phyloP scores from a whole-genome alignment of 2,888 invertebrate genomes.

The Eristalis pertinax region DNA sequence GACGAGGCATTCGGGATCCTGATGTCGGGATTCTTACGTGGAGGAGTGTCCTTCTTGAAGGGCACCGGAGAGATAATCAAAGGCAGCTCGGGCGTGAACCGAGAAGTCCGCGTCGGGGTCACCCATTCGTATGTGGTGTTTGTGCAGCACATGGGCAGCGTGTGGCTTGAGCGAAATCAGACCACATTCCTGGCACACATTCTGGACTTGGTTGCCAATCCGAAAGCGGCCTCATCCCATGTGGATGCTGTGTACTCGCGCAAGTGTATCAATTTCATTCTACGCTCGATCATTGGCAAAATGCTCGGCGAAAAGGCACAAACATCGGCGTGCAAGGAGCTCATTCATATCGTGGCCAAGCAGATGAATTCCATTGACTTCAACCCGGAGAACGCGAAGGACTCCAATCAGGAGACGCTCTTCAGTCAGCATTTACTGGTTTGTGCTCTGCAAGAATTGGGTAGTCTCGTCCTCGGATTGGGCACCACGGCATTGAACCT shows the following conservation, averaged over 20 bases:
- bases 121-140: slow-evolving; percentile 98
- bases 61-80: slow-evolving; percentile 97
- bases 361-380: slow-evolving; percentile 98
- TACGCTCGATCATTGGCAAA: slow-evolving; percentile 94
- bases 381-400: slow-evolving; percentile 95
- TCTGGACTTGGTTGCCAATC: slow-evolving; percentile 95
- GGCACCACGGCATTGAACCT: slow-evolving; percentile 97
- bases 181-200: slow-evolving; percentile 93
- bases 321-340: slow-evolving; percentile 96
- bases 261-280: slow-evolving; percentile 97
- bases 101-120: slow-evolving; percentile 98
- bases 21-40: slow-evolving; percentile 96
- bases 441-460: slow-evolving; percentile 96
- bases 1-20: slow-evolving; percentile 96
- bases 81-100: slow-evolving; percentile 94
- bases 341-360: slow-evolving; percentile 94
- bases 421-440: slow-evolving; percentile 95
- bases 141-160: slow-evolving; percentile 94
- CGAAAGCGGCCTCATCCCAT: slow-evolving; percentile 97
- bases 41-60: slow-evolving; percentile 96
- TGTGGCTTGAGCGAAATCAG: slow-evolving; percentile 97
- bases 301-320: slow-evolving; percentile 99
- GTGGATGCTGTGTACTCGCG: slow-evolving; percentile 98
- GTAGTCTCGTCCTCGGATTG: slow-evolving; percentile 92
- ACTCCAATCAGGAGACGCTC: slow-evolving; percentile 93